Conservation (phyloP, 2,113 vertebrate genomes). For the Trichechus manatus region DNA sequence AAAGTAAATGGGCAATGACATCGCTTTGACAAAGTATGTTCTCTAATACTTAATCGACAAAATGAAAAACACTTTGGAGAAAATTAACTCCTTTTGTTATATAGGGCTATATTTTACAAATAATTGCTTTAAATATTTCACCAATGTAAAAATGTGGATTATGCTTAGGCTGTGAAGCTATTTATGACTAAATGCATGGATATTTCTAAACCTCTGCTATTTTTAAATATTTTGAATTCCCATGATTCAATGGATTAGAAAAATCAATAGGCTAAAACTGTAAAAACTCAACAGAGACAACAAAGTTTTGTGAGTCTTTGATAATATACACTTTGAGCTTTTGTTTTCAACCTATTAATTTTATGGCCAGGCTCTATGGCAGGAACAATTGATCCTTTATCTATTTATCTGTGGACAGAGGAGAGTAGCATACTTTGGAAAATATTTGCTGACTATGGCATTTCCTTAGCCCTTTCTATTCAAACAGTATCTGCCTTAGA, state of each 20-base stretch:
- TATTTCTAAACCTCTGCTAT: not conserved
- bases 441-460: not conserved
- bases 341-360: not conserved
- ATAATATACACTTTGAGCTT: not conserved
- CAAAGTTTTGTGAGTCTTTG: not conserved
- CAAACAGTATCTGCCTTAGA: not conserved
- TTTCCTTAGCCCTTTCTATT: constrained; percentile 15
- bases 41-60: not conserved
- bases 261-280: not conserved
- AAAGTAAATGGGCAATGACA: not conserved
- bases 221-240: constrained; percentile 36
- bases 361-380: not conserved
- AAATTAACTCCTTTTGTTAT: not conserved
- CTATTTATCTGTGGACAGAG: not conserved
- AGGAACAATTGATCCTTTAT: fast-evolving
- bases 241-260: not conserved
- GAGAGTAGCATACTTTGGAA: not conserved
- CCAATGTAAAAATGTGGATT: not conserved
- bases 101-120: not conserved
- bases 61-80: not conserved
- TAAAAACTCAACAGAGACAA: not conserved
- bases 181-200: not conserved
- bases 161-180: not conserved
- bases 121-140: not conserved
- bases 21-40: not conserved